A percentile compares a stretch with the other conserved stretches of the same genome.
These are phyloP conservation scores for Drosophila carrolli DNA, from an alignment of 1,140 invertebrate species.

Conservation along the genomic window DNA sequence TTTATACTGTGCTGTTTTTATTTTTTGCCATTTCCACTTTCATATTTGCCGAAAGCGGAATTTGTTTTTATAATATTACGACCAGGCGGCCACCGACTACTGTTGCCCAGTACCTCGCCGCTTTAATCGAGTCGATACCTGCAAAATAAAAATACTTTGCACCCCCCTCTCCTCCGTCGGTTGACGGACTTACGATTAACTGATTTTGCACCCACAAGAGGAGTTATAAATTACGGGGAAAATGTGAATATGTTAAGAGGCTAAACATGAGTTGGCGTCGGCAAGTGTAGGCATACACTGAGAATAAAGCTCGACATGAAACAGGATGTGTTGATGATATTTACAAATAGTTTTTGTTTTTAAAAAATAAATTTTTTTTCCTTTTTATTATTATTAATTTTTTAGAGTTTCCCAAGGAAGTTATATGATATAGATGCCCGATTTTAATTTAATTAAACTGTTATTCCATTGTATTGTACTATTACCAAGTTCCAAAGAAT, in stretches of 20 bases:
- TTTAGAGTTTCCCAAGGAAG: too few relatives aligned
- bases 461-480: too few relatives aligned
- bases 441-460: too few relatives aligned
- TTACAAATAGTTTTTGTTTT: too few relatives aligned
- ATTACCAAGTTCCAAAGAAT: too few relatives aligned
- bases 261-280: neutral
- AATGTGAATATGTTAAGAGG: constrained; percentile 15
- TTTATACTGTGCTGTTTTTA: constrained; percentile 63
- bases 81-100: constrained; percentile 38
- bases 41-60: constrained; percentile 77
- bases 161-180: neutral
- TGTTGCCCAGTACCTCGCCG: constrained; percentile 21
- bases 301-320: neutral
- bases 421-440: too few relatives aligned
- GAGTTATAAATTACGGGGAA: constrained; percentile 39
- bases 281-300: neutral
- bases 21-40: constrained; percentile 56
- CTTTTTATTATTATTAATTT: too few relatives aligned
- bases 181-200: neutral
- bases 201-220: constrained; percentile 26
- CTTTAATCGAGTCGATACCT: constrained; percentile 49
- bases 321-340: too few relatives aligned
- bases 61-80: constrained; percentile 65
- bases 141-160: constrained; percentile 24
- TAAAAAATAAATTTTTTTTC: too few relatives aligned